These are phyloP conservation scores for Tenthredo livida DNA, from an alignment of 2,888 invertebrate species.

Conservation along the genomic window DNA sequence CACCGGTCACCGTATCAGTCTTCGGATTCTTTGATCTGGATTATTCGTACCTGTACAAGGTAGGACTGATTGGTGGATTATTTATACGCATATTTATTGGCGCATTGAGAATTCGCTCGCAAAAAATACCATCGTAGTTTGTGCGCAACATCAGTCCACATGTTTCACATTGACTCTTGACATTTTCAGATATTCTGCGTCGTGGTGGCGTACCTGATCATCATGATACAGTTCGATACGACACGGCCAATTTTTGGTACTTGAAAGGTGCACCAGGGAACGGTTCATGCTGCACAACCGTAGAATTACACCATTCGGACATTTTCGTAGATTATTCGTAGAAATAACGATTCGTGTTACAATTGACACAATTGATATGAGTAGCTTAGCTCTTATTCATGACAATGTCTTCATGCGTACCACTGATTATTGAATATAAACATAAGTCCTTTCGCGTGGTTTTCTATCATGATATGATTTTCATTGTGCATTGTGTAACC, in stretches of 20 bases:
- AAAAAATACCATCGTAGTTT: not conserved
- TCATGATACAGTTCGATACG: conserved; percentile 2
- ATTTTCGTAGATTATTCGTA: too few relatives aligned
- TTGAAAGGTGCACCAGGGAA: not conserved
- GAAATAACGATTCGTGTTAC: too few relatives aligned
- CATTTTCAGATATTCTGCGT: not conserved
- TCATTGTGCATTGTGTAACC: too few relatives aligned
- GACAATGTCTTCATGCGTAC: too few relatives aligned
- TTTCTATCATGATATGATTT: too few relatives aligned
- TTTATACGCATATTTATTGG: not conserved
- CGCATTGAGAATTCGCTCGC: not conserved
- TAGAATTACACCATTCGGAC: too few relatives aligned
- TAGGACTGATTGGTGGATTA: not conserved
- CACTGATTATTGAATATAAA: too few relatives aligned
- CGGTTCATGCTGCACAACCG: too few relatives aligned
- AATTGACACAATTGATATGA: too few relatives aligned
- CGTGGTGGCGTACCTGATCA: not conserved
- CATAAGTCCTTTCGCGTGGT: too few relatives aligned
- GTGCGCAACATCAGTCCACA: not conserved
- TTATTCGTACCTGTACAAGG: conserved; percentile 5
- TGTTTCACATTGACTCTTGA: not conserved
- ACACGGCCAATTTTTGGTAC: not conserved
- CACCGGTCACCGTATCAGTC: not conserved
- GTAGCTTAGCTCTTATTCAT: too few relatives aligned
- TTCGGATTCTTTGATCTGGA: not conserved